Evolutionary conservation across 1,140 invertebrate genomes (phyloP), one percentile per base, ranked within the genome.

Genomic region (Macrocentrus cingulum): DNA sequence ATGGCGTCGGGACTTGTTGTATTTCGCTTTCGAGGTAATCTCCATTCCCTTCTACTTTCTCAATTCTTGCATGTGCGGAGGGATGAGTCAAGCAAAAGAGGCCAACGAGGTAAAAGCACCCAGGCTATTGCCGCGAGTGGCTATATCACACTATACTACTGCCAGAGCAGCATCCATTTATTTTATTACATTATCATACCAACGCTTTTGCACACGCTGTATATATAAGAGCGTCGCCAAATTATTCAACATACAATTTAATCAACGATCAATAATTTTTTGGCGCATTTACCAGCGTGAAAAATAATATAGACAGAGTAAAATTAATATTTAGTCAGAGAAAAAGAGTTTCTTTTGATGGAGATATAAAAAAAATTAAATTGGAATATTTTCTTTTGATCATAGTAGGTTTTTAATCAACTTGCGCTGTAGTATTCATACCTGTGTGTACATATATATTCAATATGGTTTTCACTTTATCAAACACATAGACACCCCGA

Each of bases 131-230:
- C 20, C 20, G 13, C 4, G 45, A 61, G 62, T 53, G 66, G 67
- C 67, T 72, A 66, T 74, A 69, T 68, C 65, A 66, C 51, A 66
- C 67, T 72, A 66, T 74, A 69, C 67, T 64, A 66, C 51, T 60
- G 60, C 64, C 65, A 60, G 68, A 68, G 65, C 63, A 70, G 68
- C 68, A 68, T 79, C 74, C 76, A 80, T 77, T 80, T 79, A 79
- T 79, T 80, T 80, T 80, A 80, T 80, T 80, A 80, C 78, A 80
- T 80, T 80, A 80, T 80, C 78, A 80, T 80, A 78, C 75, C 75
- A 74, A 79, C 69, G 13, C 25, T 6, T 71, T 76, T 68, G 56
- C 66, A 72, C 67, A 75, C 72, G 73, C 77, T 77, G 77, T 79
- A 77, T 75, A 74, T 77, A 76, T 29, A 61, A 71, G 61, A 63